These are phyloP conservation scores for Euura saliciscinereae DNA, from an alignment of 1,140 invertebrate genomes.

Conservation along the genomic window DNA sequence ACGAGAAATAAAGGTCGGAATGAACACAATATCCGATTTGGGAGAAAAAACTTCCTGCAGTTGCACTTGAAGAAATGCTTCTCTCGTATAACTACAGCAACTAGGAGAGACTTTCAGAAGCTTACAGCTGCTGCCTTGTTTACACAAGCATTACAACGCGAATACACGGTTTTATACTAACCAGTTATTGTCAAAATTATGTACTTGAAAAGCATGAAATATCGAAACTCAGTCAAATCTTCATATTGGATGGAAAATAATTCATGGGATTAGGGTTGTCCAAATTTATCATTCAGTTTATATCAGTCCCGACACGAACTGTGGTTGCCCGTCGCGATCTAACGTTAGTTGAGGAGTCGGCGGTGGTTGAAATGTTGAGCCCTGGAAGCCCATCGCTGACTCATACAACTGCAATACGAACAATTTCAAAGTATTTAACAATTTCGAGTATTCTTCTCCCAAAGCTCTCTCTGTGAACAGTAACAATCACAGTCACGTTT, in stretches of 20 bases:
- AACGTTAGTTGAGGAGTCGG: constrained; percentile 58
- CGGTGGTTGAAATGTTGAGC: constrained; percentile 73
- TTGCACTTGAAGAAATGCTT: neutral
- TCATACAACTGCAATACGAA: constrained; percentile 65
- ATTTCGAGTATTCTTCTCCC: neutral
- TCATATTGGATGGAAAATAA: constrained; percentile 2
- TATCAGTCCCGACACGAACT: constrained; percentile 73
- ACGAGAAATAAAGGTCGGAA: neutral
- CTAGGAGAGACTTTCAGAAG: constrained; percentile 1
- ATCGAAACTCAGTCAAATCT: neutral
- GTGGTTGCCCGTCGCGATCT: constrained; percentile 70
- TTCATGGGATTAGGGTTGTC: neutral
- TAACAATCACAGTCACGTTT: neutral
- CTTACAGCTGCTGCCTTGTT: constrained; percentile 1
- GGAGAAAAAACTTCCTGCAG: neutral
- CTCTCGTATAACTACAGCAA: neutral
- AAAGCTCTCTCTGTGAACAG: neutral
- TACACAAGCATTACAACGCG: neutral
- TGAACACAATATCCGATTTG: neutral
- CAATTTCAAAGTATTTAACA: constrained; percentile 27
- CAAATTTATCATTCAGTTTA: constrained; percentile 48
- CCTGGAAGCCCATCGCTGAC: constrained; percentile 71
- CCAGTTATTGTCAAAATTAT: constrained; percentile 7
- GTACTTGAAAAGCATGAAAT: constrained; percentile 5
- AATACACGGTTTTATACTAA: neutral